phyloP scores from a whole-genome alignment of 2,113 vertebrate species.

The Zosterops pallidus region DNA sequence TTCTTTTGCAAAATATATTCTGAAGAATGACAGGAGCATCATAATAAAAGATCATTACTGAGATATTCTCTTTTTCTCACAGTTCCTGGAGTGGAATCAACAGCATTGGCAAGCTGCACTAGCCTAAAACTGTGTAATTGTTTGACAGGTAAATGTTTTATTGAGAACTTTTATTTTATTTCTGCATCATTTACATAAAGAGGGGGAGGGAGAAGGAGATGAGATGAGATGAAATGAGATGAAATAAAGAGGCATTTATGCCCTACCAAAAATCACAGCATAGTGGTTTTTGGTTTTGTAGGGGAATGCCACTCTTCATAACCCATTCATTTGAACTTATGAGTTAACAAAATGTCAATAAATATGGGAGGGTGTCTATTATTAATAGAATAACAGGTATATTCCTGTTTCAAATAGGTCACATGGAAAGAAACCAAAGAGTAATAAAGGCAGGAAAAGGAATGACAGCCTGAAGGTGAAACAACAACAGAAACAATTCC shows the following conservation, averaged over 20 bases:
- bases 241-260: not conserved
- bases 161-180: constrained; percentile 31
- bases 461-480: not conserved
- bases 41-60: constrained; percentile 33
- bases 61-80: constrained; percentile 26
- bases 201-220: not conserved
- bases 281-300: not conserved
- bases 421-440: not conserved
- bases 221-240: not conserved
- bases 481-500: not conserved
- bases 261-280: not conserved
- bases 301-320: not conserved
- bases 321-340: not conserved
- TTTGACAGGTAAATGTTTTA: constrained; percentile 47
- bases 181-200: constrained; percentile 19
- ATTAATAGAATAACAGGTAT: not conserved
- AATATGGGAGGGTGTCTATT: not conserved
- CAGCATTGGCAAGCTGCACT: not conserved
- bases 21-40: constrained; percentile 20
- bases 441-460: not conserved
- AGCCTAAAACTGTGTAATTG: not conserved
- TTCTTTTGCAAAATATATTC: constrained; percentile 16
- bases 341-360: not conserved
- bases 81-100: constrained; percentile 35
- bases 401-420: not conserved